phyloP scores from a whole-genome alignment of 2,888 invertebrate genomes.

The Ophion slaviceki region DNA sequence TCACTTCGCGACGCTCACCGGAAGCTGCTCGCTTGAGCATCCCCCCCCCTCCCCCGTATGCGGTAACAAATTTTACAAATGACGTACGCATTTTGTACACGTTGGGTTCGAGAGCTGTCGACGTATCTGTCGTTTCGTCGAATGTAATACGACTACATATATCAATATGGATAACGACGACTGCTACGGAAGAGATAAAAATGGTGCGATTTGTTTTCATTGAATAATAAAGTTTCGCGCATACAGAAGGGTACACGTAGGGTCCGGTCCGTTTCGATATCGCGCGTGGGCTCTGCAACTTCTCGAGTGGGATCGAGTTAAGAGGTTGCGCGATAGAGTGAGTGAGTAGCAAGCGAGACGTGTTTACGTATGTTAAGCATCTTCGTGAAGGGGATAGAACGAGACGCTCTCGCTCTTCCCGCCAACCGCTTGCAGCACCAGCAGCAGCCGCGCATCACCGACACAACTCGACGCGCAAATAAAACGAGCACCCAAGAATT shows the following conservation, averaged over 20 bases:
- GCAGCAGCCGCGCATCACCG: constrained; percentile 10
- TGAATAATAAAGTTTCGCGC: neutral
- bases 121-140: too few relatives aligned
- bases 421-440: constrained; percentile 20
- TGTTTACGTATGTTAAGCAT: constrained; percentile 67
- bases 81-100: neutral
- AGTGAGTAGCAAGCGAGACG: constrained; percentile 59
- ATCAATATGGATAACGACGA: too few relatives aligned
- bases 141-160: too few relatives aligned
- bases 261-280: constrained; percentile 52
- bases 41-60: neutral
- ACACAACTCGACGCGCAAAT: constrained; percentile 50
- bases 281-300: constrained; percentile 58
- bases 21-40: neutral
- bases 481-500: constrained; percentile 28
- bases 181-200: too few relatives aligned
- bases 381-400: constrained; percentile 56
- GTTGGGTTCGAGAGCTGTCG: too few relatives aligned
- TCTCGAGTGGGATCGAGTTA: constrained; percentile 63
- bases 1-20: neutral
- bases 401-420: constrained; percentile 33
- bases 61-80: neutral
- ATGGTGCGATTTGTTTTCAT: too few relatives aligned
- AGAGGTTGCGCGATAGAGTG: constrained; percentile 48
- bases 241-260: neutral